Evolutionary conservation across 1,140 invertebrate species (phyloP), one percentile per base, ranked within the genome.

Genomic region (Drosophila sproati): DNA sequence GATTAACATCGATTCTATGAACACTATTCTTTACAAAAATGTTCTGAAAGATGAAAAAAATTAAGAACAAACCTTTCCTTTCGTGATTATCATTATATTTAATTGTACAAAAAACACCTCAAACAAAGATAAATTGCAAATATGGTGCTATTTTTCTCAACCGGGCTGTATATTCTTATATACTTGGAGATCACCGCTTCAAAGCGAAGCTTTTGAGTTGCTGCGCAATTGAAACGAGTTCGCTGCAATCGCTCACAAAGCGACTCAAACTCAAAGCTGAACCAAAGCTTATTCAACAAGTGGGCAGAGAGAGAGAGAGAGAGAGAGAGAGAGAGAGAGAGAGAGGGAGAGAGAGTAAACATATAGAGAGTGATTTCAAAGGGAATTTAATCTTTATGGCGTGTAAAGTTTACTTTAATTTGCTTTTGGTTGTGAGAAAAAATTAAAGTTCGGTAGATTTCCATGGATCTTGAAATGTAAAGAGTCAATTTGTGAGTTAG

Each of bases 181-280:
- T 20, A 2, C 20, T 20, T 20, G 20, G 20, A 41, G 52, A 56
- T 56, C 54, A 29, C 28, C 54, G n/a, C 28, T 41, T 39, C 3
- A 6, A 60, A 51, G 45, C 43, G n/a, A 37, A 28, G 55, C 62
- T 76, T 68, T 63, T 41, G 47, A 34, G 62, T 61, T 51, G 61
- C 77, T 73, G 81, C 81, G 81, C 69, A 85, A 67, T 83, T 80
- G 32, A 68, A 85, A 77, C 81, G 29, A 74, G 77, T 86, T 79
- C 12, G 45, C 10, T 6, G 8, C 34, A 41, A 5, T 12, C 5
- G 12, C 20, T 31, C 20, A 20, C 39, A 50, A 50, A 52, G 37
- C 37, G 28, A 43, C 62, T 81, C 48, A 72, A 52, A 12, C 80
- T 77, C 41, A 37, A 50, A 35, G 8, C 28, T 64, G 7, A 43